Evolutionary conservation across 1,140 invertebrate genomes (phyloP), one percentile per base, ranked within the genome.

Genomic region (Phocides pigmalion): DNA sequence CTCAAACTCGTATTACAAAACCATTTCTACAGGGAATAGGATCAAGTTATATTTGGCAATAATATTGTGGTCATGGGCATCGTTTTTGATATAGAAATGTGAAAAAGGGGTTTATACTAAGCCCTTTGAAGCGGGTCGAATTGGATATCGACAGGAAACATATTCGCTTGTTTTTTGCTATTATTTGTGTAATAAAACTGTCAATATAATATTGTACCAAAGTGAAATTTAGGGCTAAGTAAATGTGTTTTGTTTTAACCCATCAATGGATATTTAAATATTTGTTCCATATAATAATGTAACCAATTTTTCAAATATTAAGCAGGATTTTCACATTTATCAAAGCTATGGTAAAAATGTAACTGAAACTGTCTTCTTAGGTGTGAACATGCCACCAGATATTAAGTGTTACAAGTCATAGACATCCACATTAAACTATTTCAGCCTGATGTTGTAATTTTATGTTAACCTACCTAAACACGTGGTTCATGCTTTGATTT

Each of bases 41-140:
- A 86, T 88, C 86, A 85, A 82, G 58, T 73, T 51, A 82, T 80
- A 87, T 87, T 89, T 89, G 82, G 79, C 76, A 89, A 88, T 74
- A 78, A 82, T 80, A 84, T 68, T 56, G 56, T 83, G 74, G 76
- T 78, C 74, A 80, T 76, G 83, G 83, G 77, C 83, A 83, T 87
- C 80, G 77, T 80, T 87, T 79, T 81, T 78, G 82, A 85, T 82
- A 84, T 70, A 87, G 82, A 84, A 87, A 87, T 75, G 80, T 75
- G 81, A 89, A 91, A 88, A 87, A 76, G 88, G 89, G 81, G 84
- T 84, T 81, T 76, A 83, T 42, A 32, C 50, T 89, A 89, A 91
- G 82, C 89, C 82, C 65, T 84, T 91, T 91, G 89, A 91, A 76
- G 77, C 82, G 87, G 89, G 89, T 91, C 79, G 71, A 91, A 89